Percentiles rank a stretch among this genome's conserved stretches.
Evolutionary conservation across 2,113 vertebrate species (phyloP).

Genomic region (Castor canadensis): DNA sequence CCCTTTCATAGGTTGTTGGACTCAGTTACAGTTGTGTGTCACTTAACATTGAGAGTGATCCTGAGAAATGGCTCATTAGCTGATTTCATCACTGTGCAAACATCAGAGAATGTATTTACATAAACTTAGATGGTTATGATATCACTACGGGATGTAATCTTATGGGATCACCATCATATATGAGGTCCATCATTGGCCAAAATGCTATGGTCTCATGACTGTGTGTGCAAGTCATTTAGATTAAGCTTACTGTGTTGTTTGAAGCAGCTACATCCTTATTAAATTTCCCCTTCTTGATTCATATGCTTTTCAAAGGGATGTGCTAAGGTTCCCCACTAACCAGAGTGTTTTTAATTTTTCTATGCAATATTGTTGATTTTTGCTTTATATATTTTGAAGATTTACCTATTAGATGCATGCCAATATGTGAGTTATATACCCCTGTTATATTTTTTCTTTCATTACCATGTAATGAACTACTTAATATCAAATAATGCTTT

Average conservation of each 20-base stretch:
- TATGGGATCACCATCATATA: too few species aligned
- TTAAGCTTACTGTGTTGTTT: neutral
- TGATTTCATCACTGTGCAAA: neutral
- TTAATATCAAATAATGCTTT: constrained; percentile 33
- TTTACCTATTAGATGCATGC: neutral
- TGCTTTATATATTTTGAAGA: constrained; percentile 7
- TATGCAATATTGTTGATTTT: neutral
- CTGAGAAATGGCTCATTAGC: neutral
- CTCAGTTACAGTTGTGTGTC: neutral
- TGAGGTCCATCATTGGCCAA: neutral
- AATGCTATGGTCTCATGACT: neutral
- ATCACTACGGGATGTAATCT: neutral
- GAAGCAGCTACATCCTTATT: neutral
- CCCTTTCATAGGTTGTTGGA: neutral
- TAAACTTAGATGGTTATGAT: neutral
- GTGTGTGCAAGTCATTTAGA: neutral
- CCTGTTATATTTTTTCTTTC: neutral
- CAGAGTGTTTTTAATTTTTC: constrained; percentile 8
- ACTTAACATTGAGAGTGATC: neutral
- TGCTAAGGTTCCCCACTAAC: neutral
- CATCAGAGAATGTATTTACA: neutral
- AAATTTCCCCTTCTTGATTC: neutral
- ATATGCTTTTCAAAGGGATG: neutral
- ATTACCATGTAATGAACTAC: neutral
- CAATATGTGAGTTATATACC: neutral